phyloP scores from a whole-genome alignment of 2,113 vertebrate species.

The Dasyurus viverrinus region DNA sequence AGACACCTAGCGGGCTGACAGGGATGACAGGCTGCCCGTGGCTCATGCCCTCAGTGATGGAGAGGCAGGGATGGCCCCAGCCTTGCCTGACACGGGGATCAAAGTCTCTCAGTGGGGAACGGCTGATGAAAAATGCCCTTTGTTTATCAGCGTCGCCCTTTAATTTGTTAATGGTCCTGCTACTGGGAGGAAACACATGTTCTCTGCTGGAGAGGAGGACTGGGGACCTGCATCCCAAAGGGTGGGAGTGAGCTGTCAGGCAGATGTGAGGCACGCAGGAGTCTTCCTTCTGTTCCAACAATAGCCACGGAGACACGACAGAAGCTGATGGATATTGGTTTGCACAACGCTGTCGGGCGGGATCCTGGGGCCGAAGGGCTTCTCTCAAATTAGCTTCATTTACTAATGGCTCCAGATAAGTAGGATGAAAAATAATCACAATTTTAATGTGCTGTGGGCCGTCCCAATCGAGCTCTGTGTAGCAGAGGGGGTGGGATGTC shows the following conservation, averaged over 20 bases:
- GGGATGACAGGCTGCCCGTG: background rate
- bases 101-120: background rate
- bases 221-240: background rate
- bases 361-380: background rate
- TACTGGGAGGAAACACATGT: background rate
- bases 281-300: background rate
- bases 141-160: background rate
- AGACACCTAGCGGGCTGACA: background rate
- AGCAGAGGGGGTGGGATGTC: background rate
- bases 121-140: constrained; percentile 1
- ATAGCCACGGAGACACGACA: background rate
- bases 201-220: background rate
- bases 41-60: background rate
- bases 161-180: background rate
- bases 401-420: background rate
- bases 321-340: background rate
- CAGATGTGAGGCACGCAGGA: background rate
- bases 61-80: background rate
- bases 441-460: background rate
- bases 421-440: background rate
- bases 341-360: background rate
- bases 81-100: background rate
- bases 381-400: background rate
- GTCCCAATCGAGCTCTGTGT: background rate
- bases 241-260: background rate